Conservation (phyloP, 2,888 invertebrate species). For the Atrina japonica region DNA sequence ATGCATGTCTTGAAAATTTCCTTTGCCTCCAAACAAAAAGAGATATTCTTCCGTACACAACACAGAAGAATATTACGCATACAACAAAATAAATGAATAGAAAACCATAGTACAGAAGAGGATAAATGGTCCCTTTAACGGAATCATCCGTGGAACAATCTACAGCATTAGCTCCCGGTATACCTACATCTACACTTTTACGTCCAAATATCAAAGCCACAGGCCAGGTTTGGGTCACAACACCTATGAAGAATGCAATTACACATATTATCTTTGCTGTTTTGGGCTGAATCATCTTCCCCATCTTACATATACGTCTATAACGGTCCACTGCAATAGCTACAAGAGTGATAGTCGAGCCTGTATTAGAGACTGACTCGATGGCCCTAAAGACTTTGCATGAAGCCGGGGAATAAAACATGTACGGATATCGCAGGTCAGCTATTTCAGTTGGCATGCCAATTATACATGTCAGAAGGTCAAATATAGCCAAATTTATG, state of each 20-base stretch:
- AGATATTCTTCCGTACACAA: slow-evolving; percentile 59
- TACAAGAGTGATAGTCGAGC: slow-evolving; percentile 57
- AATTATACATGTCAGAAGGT: slow-evolving; percentile 60
- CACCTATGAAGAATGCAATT: slow-evolving; percentile 53
- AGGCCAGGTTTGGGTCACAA: slow-evolving; percentile 55
- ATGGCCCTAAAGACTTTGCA: slow-evolving; percentile 60
- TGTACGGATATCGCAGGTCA: slow-evolving; percentile 60
- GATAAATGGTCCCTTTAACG: slow-evolving; percentile 57
- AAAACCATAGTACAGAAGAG: slow-evolving; percentile 59
- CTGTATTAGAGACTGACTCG: slow-evolving; percentile 59
- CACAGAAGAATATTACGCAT: slow-evolving; percentile 54
- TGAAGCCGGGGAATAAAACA: slow-evolving; percentile 57
- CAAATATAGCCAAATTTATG: slow-evolving; percentile 57
- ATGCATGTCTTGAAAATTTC: too few relatives aligned
- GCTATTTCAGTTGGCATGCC: slow-evolving; percentile 65
- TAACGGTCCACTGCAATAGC: slow-evolving; percentile 63
- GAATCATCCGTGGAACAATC: slow-evolving; percentile 64
- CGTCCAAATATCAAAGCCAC: slow-evolving; percentile 58
- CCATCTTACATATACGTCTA: slow-evolving; percentile 61
- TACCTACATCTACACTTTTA: slow-evolving; percentile 40
- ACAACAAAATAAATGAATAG: slow-evolving; percentile 58
- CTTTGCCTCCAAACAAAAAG: slow-evolving; percentile 29
- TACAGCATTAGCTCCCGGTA: slow-evolving; percentile 42
- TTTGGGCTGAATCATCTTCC: slow-evolving; percentile 54
- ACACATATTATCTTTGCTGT: slow-evolving; percentile 59